Conservation (phyloP, 2,888 invertebrate species). For the Heliconius charithonia region DNA sequence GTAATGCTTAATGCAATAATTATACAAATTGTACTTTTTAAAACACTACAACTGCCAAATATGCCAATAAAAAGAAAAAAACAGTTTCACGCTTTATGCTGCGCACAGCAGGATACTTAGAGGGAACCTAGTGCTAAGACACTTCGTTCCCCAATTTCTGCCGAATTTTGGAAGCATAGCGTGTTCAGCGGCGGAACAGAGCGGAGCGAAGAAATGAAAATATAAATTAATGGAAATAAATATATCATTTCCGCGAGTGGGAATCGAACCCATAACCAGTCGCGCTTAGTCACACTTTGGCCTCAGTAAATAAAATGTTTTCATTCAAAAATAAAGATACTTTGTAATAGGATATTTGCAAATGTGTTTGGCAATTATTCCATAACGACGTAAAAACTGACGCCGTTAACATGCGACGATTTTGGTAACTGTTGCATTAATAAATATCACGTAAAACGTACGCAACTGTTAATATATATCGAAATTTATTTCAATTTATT, state of each 20-base stretch:
- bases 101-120: too few species aligned
- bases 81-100: too few species aligned
- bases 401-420: slow-evolving; percentile 20
- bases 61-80: background rate
- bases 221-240: too few species aligned
- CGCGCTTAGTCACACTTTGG: too few species aligned
- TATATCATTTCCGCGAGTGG: too few species aligned
- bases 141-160: too few species aligned
- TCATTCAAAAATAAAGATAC: background rate
- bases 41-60: background rate
- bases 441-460: slow-evolving; percentile 28
- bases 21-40: background rate
- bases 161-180: too few species aligned
- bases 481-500: slow-evolving; percentile 27
- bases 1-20: background rate
- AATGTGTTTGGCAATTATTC: slow-evolving; percentile 11
- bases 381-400: slow-evolving; percentile 2
- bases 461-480: slow-evolving; percentile 31
- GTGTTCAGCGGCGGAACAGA: too few species aligned
- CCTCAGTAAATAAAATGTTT: background rate
- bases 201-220: too few species aligned
- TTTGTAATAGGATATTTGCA: slow-evolving; percentile 19
- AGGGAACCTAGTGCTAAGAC: too few species aligned
- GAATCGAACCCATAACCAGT: too few species aligned
- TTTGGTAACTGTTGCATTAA: slow-evolving; percentile 26